phyloP scores from a whole-genome alignment of 2,113 vertebrate genomes.

The Neomonachus schauinslandi region DNA sequence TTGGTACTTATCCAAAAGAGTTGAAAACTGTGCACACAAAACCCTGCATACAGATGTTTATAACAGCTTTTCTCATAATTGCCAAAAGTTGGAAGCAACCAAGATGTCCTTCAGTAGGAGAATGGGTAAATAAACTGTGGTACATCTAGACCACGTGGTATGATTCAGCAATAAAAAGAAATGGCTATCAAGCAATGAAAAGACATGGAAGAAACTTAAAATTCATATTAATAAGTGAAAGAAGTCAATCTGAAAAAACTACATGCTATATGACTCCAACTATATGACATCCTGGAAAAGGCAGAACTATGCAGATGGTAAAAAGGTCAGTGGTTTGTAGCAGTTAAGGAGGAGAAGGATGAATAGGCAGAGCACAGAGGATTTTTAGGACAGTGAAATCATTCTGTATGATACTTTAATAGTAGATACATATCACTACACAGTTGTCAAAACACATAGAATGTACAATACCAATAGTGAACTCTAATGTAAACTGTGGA shows the following conservation, averaged over 20 bases:
- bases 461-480: neutral
- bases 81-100: neutral
- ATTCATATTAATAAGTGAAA: neutral
- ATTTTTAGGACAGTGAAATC: neutral
- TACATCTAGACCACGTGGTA: neutral
- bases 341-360: neutral
- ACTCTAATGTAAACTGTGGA: neutral
- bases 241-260: neutral
- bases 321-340: neutral
- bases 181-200: neutral
- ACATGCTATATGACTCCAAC: neutral
- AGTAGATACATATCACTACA: neutral
- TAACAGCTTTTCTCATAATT: neutral
- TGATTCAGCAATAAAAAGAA: neutral
- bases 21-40: neutral
- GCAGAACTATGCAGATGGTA: neutral
- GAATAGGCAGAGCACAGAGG: neutral
- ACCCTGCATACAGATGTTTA: neutral
- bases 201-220: neutral
- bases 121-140: neutral
- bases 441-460: neutral
- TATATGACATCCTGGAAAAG: neutral
- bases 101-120: neutral
- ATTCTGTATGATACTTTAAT: neutral
- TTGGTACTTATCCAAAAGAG: neutral